These are phyloP conservation scores for Paraplagusia blochii DNA, from an alignment of 2,113 vertebrate species.

Conservation along the genomic window DNA sequence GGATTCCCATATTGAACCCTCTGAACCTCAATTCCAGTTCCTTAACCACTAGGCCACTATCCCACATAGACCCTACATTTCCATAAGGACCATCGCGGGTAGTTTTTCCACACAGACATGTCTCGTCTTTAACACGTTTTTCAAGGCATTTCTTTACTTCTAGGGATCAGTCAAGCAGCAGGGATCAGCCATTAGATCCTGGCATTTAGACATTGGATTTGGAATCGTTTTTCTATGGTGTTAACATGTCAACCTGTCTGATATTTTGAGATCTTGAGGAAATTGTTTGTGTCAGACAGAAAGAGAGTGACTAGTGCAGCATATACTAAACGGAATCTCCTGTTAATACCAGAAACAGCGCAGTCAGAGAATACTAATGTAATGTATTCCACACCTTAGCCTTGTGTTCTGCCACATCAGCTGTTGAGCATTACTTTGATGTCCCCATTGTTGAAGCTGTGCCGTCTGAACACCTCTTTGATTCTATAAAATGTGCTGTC, in stretches of 20 bases:
- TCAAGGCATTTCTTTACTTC: too few relatives aligned
- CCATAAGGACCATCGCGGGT: too few relatives aligned
- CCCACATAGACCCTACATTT: too few relatives aligned
- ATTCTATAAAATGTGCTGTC: conserved; percentile 64
- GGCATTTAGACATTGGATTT: too few relatives aligned
- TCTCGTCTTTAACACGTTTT: too few relatives aligned
- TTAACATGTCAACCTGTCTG: background rate
- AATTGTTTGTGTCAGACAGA: conserved; percentile 8
- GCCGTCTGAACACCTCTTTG: conserved; percentile 63
- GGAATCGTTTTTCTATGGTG: too few relatives aligned
- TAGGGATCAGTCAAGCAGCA: too few relatives aligned
- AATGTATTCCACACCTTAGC: conserved; percentile 55
- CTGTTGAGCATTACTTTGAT: conserved; percentile 63
- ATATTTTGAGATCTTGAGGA: background rate
- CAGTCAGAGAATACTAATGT: conserved; percentile 59
- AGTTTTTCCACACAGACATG: too few relatives aligned
- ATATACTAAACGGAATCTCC: conserved; percentile 19
- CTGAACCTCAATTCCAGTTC: too few relatives aligned
- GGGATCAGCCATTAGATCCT: too few relatives aligned
- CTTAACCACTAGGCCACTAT: too few relatives aligned
- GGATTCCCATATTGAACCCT: too few relatives aligned
- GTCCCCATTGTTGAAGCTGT: conserved; percentile 61
- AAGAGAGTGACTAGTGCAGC: conserved; percentile 19
- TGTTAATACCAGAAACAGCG: conserved; percentile 40
- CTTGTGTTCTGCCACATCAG: conserved; percentile 66